Evolutionary conservation across 2,113 vertebrate genomes (phyloP).

Genomic region (Rhagologus leucostigma): DNA sequence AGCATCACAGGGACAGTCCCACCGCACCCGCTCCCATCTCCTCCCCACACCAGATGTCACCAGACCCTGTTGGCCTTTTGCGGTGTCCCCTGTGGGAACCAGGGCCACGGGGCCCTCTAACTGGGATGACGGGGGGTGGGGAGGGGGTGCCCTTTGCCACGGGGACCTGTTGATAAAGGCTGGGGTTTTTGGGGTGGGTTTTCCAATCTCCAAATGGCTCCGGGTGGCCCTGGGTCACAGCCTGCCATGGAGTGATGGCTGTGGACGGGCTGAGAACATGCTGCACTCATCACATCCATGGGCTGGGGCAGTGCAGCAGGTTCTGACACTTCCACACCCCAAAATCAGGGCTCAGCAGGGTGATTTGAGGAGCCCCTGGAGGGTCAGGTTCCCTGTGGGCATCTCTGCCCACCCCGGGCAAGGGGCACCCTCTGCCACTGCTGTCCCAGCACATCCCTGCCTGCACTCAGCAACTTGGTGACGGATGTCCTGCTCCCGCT

Average conservation of each 20-base stretch:
- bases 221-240: neutral
- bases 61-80: neutral
- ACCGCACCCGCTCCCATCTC: neutral
- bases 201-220: neutral
- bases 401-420: neutral
- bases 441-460: neutral
- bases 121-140: neutral
- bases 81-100: neutral
- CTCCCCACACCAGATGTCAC: neutral
- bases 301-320: neutral
- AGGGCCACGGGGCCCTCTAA: neutral
- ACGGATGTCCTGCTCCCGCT: fast-evolving
- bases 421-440: neutral
- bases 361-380: neutral
- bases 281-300: neutral
- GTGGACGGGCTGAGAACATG: neutral
- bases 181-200: neutral
- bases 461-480: neutral
- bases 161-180: neutral
- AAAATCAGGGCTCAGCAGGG: neutral
- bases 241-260: neutral
- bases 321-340: neutral
- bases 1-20: neutral
- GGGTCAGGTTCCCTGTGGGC: neutral
- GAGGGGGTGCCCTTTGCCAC: neutral